A percentile compares a stretch with the other conserved stretches of the same genome.
Conservation (phyloP, 2,113 vertebrate genomes). For the Pseudolaguvia tuberculata region DNA sequence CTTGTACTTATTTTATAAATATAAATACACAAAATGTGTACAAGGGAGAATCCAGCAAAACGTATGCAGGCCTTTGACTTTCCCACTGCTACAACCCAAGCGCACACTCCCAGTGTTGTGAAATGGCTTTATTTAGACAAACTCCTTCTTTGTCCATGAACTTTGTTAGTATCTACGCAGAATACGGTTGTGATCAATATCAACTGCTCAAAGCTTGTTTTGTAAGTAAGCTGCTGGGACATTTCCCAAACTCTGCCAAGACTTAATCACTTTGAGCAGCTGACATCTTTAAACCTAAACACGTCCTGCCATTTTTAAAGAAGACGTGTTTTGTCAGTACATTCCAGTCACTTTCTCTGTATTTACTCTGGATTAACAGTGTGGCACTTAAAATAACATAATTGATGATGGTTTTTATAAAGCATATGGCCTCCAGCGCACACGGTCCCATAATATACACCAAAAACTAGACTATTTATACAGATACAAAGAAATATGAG, state of each 20-base stretch:
- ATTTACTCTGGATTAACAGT: constrained; percentile 57
- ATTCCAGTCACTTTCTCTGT: constrained; percentile 47
- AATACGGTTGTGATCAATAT: constrained; percentile 54
- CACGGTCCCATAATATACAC: constrained; percentile 56
- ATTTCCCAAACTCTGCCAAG: constrained; percentile 33
- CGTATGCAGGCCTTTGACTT: background rate
- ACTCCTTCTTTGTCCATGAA: constrained; percentile 30
- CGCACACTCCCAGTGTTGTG: background rate
- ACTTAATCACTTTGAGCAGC: constrained; percentile 42
- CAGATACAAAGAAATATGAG: constrained; percentile 57
- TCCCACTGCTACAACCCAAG: background rate
- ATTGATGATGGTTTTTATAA: constrained; percentile 53
- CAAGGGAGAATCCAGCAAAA: background rate
- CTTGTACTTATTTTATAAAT: background rate
- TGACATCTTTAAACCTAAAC: constrained; percentile 48
- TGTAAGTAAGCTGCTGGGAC: constrained; percentile 33
- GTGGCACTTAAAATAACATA: constrained; percentile 61
- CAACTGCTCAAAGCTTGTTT: constrained; percentile 47
- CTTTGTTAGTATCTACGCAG: constrained; percentile 22
- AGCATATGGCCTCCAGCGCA: constrained; percentile 51
- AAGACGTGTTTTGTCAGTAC: constrained; percentile 50
- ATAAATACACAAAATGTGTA: background rate
- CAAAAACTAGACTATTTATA: constrained; percentile 63
- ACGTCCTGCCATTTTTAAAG: constrained; percentile 40
- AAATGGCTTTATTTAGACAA: constrained; percentile 28